A percentile compares a stretch with the other conserved stretches of the same genome.
Conservation (phyloP, 2,888 invertebrate species). For the Temnothorax unifasciatus region DNA sequence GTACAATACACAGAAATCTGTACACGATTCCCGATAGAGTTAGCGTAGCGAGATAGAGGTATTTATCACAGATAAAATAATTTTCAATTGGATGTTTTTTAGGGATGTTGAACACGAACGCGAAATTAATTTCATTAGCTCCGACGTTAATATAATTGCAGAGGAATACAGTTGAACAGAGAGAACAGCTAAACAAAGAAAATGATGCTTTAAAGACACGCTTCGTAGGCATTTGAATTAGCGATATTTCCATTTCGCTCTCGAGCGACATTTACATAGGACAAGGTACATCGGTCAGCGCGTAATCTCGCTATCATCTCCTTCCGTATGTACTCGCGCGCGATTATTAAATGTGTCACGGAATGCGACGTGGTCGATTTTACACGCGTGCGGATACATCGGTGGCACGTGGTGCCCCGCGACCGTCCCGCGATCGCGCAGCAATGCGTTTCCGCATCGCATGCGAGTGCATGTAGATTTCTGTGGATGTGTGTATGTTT, state of each 20-base stretch:
- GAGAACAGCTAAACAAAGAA: neutral
- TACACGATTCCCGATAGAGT: neutral
- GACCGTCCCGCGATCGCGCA: conserved; percentile 43
- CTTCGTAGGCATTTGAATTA: neutral
- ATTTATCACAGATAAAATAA: neutral
- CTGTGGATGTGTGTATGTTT: neutral
- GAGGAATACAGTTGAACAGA: neutral
- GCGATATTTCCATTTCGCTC: neutral
- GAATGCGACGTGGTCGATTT: conserved; percentile 23
- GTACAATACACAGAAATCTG: neutral
- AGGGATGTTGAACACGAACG: neutral
- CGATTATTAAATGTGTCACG: conserved; percentile 27
- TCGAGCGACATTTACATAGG: neutral
- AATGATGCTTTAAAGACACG: neutral
- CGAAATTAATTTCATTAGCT: neutral
- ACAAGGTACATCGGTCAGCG: neutral
- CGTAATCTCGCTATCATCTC: conserved; percentile 18
- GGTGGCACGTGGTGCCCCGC: conserved; percentile 64
- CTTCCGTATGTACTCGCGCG: conserved; percentile 14
- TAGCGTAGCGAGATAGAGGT: too few species aligned
- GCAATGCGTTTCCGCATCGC: conserved; percentile 59
- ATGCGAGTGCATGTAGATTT: conserved; percentile 32
- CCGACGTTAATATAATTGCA: neutral
- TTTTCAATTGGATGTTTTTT: neutral
- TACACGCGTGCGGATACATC: conserved; percentile 19